Evolutionary conservation across 92 coral and sea anemone genomes (phyloP), one percentile per base, ranked within the genome.

Genomic region (Zoanthus sansibaricus): DNA sequence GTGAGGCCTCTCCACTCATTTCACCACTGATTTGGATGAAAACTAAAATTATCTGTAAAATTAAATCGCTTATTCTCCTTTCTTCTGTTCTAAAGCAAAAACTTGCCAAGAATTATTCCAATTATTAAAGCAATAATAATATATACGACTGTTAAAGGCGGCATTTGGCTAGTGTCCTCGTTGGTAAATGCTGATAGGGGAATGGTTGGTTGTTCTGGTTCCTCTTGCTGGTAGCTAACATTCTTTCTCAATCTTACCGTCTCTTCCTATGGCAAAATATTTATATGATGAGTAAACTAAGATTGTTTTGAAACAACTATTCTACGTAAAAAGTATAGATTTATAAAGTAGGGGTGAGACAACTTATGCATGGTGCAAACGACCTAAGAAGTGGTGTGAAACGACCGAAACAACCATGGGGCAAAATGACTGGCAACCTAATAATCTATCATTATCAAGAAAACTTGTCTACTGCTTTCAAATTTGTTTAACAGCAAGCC

Each of bases 91-190:
- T 88, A 96, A 88, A 96, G 62, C 83, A 96, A 71, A 79, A 96
- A 87, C 91, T 91, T 94, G 56, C 98, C 98, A 51, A 96, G 76
- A 78, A 96, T 76, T 72, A 96, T 71, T 82, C 98, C 98, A 72
- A 94, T 49, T 70, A 96, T 91, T 68, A 96, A 86, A 3, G 98
- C 98, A 78, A 91, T 48, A 62, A 94, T 82, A 70, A 96, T 83
- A 89, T 91, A 96, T 9, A 92, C 92, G 78, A 96, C 74, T 20
- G 96, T 79, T 72, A 90, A 56, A 37, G 91, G 89, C 11, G 89
- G 91, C 89, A 94, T 21, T 66, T 85, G 87, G 83, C 59, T 82
- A 13, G 83, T 87, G 48, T 88, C 77, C 72, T 83, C 59, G 72
- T 87, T 76, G 25, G 71, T 73, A 73, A 90, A 83, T 14, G 79